Base-by-base conservation (phyloP, 2,888 invertebrate genomes). In the Tiliacea aurago region DNA sequence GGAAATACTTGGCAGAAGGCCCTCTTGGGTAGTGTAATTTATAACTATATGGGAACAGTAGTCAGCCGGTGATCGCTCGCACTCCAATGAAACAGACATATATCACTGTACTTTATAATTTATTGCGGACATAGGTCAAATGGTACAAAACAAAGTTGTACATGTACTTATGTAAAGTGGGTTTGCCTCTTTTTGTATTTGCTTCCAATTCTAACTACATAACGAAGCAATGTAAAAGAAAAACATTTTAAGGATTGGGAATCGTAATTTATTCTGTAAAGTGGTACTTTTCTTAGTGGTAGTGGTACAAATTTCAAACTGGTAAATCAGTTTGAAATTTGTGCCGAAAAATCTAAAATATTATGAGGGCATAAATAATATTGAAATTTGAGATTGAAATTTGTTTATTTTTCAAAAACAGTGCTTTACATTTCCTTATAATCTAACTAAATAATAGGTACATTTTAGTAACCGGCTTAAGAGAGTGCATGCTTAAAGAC, bases 1-100 rank as follows among this genome's bases (percentile, higher is more conserved):
- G 93, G 93, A 94, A 92, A 88, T 90, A 86, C 84, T 88, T 89
- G 90, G 89, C 93, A 92, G 93, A 91, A 91, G 90, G 91, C 91
- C 90, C 93, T 91, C 91, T 87, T 87, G 89, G 89, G 87, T 86
- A 84, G 80, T 75, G 91, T 94, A 91, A 94, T 94, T 94, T 95
- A 94, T 93, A 91, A 90, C 91, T 88, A 86, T 86, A 86, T 81
- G 83, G 85, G 72, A 70, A 74, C 69, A 59, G 70, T 78, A 80
- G 84, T 81, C 76, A 76, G 67, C 73, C 68, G 59, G 77, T 83
- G 87, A 87, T 87, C 77, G 78, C 80, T 74, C 78, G 76, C 83
- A 81, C 83, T 78, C 78, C 84, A 81, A 85, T 85, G 80, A 81
- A 86, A 86, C 80, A 83, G 66, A 83, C 67, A 86, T 85, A 76